Evolutionary conservation across 2,797 vertebrate genomes (phyloP), one percentile per base, ranked within the genome.

Genomic region (Ceryle rudis): DNA sequence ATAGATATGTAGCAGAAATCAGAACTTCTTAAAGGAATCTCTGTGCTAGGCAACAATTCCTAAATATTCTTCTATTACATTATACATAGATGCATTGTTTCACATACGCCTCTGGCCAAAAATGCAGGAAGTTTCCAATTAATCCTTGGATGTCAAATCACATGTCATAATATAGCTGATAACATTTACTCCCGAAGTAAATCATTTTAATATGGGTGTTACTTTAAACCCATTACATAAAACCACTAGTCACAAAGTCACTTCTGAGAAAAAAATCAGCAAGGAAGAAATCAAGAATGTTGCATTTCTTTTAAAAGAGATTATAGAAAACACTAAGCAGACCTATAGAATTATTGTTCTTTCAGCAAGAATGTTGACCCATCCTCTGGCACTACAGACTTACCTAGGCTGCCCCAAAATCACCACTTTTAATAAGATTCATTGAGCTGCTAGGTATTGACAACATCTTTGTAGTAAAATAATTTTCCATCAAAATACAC

Each of bases 391-490:
- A 49, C 39, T 71, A 37, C 29, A 58, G 72, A 92, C 33, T 72
- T 75, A 85, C 58, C 35, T 15, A 49, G 14, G 47, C 77, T 88
- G 69, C 65, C 82, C 60, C 70, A 15, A 94, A 86, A 89, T 73
- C 39, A 51, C 69, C 6, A 25, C 58, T 90, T 77, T 20, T 64
- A 81, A 73, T 89, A 54, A 84, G 90, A 18, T 84, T 90, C 70
- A 44, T 62, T 78, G 60, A 94, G 80, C 49, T 82, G 52, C 61
- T 44, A 71, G 39, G 23, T 77, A 67, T 47, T 90, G 93, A 82
- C 83, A 85, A 92, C 82, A 90, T 89, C 88, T 95, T 84, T 89
- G 64, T 81, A 78, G 78, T 77, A 73, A 95, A 95, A 92, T 95
- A 86, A 92, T 95, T 96, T 93, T 71, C 78, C 67, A 93, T 74